Base-by-base conservation (phyloP, 35 echinoderm and acorn worm genomes). In the Nesometra sesokonis region DNA sequence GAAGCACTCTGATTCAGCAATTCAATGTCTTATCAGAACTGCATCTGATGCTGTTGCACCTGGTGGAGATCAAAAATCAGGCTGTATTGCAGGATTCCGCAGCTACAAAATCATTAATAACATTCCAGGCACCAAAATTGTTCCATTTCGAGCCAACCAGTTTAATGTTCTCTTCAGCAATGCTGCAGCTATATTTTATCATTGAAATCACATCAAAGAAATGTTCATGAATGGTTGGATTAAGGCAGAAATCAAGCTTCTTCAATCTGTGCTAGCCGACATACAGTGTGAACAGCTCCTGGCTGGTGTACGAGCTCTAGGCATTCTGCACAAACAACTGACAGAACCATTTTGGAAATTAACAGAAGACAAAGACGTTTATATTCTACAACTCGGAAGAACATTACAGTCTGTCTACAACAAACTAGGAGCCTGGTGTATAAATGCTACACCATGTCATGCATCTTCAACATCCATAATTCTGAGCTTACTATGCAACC, bases 321-420 rank as follows among this genome's bases (percentile, higher is more conserved):
- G 86, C 32, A 87, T 87, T 80, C 78, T 88, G 0, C 87, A 88
- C 31, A 88, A 88, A 32, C 87, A 80, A 11, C 7, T 88, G 11
- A 88, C 87, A 29, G 77, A 88, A 32, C 87, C 87, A 15, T 88
- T 46, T 34, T 88, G 46, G 57, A 77, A 87, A n/a, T 43, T 37
- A 34, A 37, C 31, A 31, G 80, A 81, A 35, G 32, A 78, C 23
- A 35, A 81, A 29, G 29, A 79, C 11, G 23, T 79, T 23, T 35
- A 81, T 81, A 81, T 81, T 35, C 31, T 81, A 32, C 30, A 78
- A 17, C 17, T 31, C 33, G 80, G 31, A 81, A 32, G 11, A 15
- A 31, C 80, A 32, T 31, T 81, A 81, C 27, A 81, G 35, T 11
- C 17, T 31, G 31, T 34, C 30, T 78, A 78, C 77, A 78, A 29